A percentile compares a stretch with the other conserved stretches of the same genome.
Conservation (phyloP, 2,888 invertebrate genomes). For the Auanema sp. region DNA sequence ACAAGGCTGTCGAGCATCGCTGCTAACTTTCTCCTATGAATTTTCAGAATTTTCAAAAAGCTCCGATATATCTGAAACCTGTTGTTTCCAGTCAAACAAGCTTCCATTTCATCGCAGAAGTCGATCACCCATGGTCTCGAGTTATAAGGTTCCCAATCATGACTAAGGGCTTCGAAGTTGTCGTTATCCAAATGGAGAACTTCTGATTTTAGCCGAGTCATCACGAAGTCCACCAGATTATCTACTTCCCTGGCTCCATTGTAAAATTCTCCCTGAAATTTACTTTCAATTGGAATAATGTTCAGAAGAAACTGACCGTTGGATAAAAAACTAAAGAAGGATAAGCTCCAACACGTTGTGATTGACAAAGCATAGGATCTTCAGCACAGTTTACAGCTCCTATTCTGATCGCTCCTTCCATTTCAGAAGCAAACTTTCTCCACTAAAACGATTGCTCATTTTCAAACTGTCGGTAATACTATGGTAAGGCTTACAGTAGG, state of each 20-base stretch:
- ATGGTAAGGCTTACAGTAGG: conserved; percentile 70
- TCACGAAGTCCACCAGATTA: conserved; percentile 72
- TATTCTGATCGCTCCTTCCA: conserved; percentile 79
- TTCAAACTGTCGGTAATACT: background rate
- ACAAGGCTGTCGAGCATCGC: conserved; percentile 73
- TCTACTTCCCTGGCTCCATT: conserved; percentile 72
- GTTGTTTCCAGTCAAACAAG: conserved; percentile 34
- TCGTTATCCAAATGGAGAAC: conserved; percentile 46
- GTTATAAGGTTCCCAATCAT: conserved; percentile 39
- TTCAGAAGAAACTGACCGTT: conserved; percentile 65
- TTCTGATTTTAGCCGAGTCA: conserved; percentile 70
- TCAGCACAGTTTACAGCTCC: conserved; percentile 87
- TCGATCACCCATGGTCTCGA: conserved; percentile 69
- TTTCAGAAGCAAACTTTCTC: conserved; percentile 77
- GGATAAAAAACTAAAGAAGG: conserved; percentile 78
- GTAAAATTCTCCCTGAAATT: conserved; percentile 71
- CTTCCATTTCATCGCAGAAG: conserved; percentile 67
- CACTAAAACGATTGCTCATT: conserved; percentile 68
- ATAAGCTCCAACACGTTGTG: conserved; percentile 77
- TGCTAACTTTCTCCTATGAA: conserved; percentile 72
- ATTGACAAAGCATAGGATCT: conserved; percentile 78
- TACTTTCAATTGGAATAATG: background rate
- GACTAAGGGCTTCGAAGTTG: conserved; percentile 44
- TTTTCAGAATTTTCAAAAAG: conserved; percentile 1
- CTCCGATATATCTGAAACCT: conserved; percentile 54